Conservation (phyloP, 2,888 invertebrate species). For the Xiphydria camelus region DNA sequence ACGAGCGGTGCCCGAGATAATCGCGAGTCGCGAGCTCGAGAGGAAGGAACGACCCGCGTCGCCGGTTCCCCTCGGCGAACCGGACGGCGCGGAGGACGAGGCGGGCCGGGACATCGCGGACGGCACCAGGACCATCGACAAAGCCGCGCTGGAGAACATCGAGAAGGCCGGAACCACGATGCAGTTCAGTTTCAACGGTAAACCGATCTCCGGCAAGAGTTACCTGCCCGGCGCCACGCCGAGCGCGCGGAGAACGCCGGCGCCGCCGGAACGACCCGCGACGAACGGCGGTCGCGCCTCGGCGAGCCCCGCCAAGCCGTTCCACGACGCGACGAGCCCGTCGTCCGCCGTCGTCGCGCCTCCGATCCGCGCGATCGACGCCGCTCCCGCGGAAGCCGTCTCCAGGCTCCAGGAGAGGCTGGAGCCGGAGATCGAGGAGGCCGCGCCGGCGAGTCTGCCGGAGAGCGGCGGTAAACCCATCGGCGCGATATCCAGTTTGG, state of each 20-base stretch:
- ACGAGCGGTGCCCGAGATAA: conserved; percentile 2
- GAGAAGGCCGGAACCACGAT: conserved; percentile 70
- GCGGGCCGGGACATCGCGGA: too few relatives aligned
- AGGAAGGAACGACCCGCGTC: conserved; percentile 11
- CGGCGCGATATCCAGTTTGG: conserved; percentile 46
- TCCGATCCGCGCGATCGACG: too few relatives aligned
- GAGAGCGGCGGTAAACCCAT: conserved; percentile 43
- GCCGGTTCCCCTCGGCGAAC: conserved; percentile 25
- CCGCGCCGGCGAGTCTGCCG: background rate
- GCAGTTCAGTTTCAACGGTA: conserved; percentile 64
- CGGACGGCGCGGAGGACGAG: conserved; percentile 28
- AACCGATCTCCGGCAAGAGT: conserved; percentile 41
- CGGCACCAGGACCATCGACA: conserved; percentile 60
- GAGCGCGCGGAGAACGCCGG: conserved; percentile 21
- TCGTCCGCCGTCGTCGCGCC: background rate
- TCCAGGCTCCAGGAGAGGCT: conserved; percentile 28
- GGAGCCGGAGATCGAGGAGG: conserved; percentile 22
- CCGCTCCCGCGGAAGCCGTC: conserved; percentile 10
- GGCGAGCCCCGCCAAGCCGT: background rate
- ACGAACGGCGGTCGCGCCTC: background rate
- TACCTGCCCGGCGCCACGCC: conserved; percentile 47
- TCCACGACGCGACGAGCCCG: background rate
- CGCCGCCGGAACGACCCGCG: conserved; percentile 12
- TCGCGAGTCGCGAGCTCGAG: conserved; percentile 5
- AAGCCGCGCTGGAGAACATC: conserved; percentile 69